Evolutionary conservation across 2,113 vertebrate genomes (phyloP).

Genomic region (Pholis gunnellus): DNA sequence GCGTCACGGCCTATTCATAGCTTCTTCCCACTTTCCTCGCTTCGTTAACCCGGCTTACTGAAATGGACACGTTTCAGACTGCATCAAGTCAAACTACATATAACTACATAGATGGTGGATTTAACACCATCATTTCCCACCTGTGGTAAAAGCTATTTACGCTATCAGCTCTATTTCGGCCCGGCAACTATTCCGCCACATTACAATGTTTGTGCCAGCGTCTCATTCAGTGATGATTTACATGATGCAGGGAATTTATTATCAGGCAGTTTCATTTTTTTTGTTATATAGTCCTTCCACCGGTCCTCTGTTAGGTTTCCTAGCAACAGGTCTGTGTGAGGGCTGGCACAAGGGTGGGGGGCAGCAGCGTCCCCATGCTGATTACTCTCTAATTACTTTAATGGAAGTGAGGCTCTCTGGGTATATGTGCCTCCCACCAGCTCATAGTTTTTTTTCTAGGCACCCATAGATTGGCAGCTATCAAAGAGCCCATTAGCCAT

Average conservation of each 20-base stretch:
- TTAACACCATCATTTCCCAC: neutral
- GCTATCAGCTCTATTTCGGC: neutral
- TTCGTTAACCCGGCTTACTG: conserved; percentile 10
- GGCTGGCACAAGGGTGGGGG: conserved; percentile 34
- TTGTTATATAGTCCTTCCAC: conserved; percentile 40
- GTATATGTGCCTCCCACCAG: conserved; percentile 28
- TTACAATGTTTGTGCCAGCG: conserved; percentile 31
- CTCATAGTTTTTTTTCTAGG: conserved; percentile 19
- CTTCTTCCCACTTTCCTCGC: neutral
- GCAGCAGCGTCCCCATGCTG: conserved; percentile 49
- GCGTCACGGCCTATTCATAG: conserved; percentile 20
- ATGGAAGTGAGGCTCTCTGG: conserved; percentile 59
- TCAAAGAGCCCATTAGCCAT: conserved; percentile 36
- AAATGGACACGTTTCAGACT: conserved; percentile 12
- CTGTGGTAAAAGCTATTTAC: conserved; percentile 9
- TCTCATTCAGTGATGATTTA: conserved; percentile 32
- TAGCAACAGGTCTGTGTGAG: conserved; percentile 76
- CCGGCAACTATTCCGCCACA: conserved; percentile 6
- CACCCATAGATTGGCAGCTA: conserved; percentile 43
- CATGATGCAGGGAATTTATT: conserved; percentile 52
- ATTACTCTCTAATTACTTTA: conserved; percentile 73
- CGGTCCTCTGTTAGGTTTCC: conserved; percentile 65
- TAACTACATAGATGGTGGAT: neutral
- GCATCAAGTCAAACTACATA: conserved; percentile 8
- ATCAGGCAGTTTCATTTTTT: conserved; percentile 55